phyloP scores from a whole-genome alignment of 1,140 invertebrate species.

The Lepidurus couesii region DNA sequence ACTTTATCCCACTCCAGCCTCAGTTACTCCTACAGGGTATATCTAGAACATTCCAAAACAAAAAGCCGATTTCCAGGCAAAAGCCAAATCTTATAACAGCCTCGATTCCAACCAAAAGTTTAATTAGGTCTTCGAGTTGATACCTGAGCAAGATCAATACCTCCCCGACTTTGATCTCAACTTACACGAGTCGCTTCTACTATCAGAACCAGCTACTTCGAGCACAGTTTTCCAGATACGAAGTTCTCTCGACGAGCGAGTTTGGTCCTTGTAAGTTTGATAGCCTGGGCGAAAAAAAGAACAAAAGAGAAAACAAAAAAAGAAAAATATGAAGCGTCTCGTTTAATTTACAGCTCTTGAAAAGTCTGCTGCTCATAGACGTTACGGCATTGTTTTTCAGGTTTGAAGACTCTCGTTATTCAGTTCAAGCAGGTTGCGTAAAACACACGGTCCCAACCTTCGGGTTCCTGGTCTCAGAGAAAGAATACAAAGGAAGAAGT shows the following conservation, averaged over 20 bases:
- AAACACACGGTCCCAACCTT: conserved; percentile 47
- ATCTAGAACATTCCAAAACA: conserved; percentile 28
- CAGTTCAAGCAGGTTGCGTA: conserved; percentile 44
- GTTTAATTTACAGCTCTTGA: neutral
- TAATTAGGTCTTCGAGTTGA: conserved; percentile 43
- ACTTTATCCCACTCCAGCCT: conserved; percentile 44
- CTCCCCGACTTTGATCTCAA: conserved; percentile 40
- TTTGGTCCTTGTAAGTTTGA: conserved; percentile 43
- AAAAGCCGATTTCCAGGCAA: neutral
- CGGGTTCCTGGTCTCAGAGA: conserved; percentile 46
- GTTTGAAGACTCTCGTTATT: conserved; percentile 40
- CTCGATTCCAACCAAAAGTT: neutral
- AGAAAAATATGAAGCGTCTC: neutral
- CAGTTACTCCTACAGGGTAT: conserved; percentile 44
- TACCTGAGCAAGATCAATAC: conserved; percentile 42
- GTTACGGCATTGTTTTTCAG: conserved; percentile 36
- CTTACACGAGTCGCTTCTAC: neutral
- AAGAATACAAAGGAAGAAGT: conserved; percentile 39
- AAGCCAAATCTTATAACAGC: neutral
- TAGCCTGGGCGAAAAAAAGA: neutral
- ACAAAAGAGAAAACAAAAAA: no score
- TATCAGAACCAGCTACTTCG: neutral
- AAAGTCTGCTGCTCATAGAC: neutral
- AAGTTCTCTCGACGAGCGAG: conserved; percentile 34
- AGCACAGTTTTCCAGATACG: neutral